These are phyloP conservation scores for Caenorhabditis sp. DNA, from an alignment of 2,888 invertebrate genomes.

Conservation along the genomic window DNA sequence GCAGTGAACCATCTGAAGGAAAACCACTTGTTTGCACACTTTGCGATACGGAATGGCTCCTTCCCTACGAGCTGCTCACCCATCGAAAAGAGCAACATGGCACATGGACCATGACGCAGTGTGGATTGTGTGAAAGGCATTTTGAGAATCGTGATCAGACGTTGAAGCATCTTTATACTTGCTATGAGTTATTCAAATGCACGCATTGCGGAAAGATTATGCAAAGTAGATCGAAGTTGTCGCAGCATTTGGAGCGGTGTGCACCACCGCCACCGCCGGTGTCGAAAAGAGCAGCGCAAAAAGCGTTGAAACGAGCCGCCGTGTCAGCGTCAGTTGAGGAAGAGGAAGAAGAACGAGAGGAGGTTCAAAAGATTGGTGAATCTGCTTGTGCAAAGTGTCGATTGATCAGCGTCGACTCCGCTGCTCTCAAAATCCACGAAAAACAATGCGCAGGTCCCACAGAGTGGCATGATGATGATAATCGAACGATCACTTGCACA, in stretches of 20 bases:
- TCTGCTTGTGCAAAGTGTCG: neutral
- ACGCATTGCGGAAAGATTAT: neutral
- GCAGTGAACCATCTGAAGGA: neutral
- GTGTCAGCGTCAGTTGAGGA: too few species aligned
- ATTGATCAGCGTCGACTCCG: neutral
- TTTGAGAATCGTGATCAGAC: neutral
- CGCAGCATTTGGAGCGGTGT: neutral
- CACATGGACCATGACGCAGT: neutral
- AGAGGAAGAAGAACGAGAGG: neutral
- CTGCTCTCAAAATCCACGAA: neutral
- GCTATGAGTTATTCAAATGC: neutral
- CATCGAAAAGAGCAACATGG: conserved; percentile 3
- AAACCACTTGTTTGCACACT: neutral
- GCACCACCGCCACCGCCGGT: neutral
- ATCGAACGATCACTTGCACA: neutral
- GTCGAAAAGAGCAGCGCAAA: too few species aligned
- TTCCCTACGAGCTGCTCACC: neutral
- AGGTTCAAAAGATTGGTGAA: neutral
- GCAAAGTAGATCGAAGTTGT: neutral
- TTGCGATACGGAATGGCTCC: neutral
- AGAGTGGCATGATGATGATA: neutral
- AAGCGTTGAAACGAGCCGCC: too few species aligned
- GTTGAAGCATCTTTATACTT: neutral
- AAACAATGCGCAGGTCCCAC: neutral
- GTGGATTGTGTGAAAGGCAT: neutral